Base-by-base conservation (phyloP, 2,888 invertebrate species). In the Cantharis nigra region DNA sequence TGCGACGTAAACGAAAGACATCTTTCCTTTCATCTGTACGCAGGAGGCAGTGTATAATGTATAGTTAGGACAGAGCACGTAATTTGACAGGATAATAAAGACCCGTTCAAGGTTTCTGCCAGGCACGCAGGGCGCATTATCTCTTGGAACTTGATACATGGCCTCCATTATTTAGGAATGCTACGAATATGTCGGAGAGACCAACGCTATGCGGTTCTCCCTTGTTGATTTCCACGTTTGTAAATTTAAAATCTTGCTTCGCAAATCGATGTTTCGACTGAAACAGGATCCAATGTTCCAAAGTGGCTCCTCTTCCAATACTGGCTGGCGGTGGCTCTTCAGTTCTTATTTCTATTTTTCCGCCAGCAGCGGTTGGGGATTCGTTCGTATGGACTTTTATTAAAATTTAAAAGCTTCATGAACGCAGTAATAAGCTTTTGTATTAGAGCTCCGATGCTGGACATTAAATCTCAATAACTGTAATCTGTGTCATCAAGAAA, bases 51-150 rank as follows among this genome's bases (percentile, higher is more conserved):
- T 76, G 79, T 80, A 30, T 30, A 80, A 79, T 77, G 79, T 80
- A 78, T 81, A 81, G 81, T 81, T 81, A 81, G 81, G 81, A 81
- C 82, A 81, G 84, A 84, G 84, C 83, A 84, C 85, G 85, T 85
- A 86, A 86, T 86, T 86, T 86, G 85, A 86, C 86, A 86, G 85
- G 85, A 86, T 86, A 86, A 86, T 86, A 86, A 85, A 86, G 85
- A 85, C 85, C 84, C 84, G 85, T 83, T 84, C 86, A 85, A 85
- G 85, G 85, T 85, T 85, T 83, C 84, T 82, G 84, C 85, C 83
- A 84, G 83, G 84, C 84, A 85, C 85, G 85, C 85, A 84, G 85
- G 82, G 81, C 83, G 84, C 83, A 86, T 85, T 85, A 86, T 86
- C 85, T 85, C 82, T 82, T 79, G 82, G 82, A 82, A 82, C 83